Evolutionary conservation across 1,140 invertebrate genomes (phyloP), one percentile per base, ranked within the genome.

Genomic region (Conopomorpha cramerella): DNA sequence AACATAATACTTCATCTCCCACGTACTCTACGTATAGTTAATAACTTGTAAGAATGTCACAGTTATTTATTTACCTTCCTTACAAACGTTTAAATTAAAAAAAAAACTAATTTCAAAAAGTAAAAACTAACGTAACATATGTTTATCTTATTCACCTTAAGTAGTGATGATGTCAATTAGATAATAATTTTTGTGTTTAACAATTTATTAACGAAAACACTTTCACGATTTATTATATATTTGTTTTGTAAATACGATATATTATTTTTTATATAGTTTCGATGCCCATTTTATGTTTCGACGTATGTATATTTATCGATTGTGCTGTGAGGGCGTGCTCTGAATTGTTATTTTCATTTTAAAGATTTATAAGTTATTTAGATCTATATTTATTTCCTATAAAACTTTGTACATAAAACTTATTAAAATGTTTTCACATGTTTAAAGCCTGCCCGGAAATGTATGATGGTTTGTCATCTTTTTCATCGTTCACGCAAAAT

Each of bases 171-270:
- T 17, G 16, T 26, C 12, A 27, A 7, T 26, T 27, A 18, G 25
- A 8, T 12, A 14, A 1, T 28, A 19, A 35, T 35, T 23, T 13
- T 10, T 28, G 26, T 14, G 26, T 35, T 35, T 26, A 34, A 35
- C 16, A 15, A 35, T 15, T n/a, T 23, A 16, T 12, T 12, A 17
- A 16, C 16, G 2, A 35, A 2, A 27, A 35, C 16, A 16, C 26
- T 42, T 38, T 36, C 28, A 19, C 48, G 45, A 37, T 41, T 46
- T 52, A 55, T 55, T 56, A 65, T 62, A 37, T 61, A 57, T 68
- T 72, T 66, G 65, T 68, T 66, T 64, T 76, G 65, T 76, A 76
- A 66, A 76, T 76, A 76, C 61, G 66, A 58, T 60, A 49, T 65
- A 41, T 72, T 72, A 72, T 63, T 55, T 68, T 63, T 67, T 66